These are phyloP conservation scores for Marisa cornuarietis DNA, from an alignment of 1,140 invertebrate genomes.

Conservation along the genomic window DNA sequence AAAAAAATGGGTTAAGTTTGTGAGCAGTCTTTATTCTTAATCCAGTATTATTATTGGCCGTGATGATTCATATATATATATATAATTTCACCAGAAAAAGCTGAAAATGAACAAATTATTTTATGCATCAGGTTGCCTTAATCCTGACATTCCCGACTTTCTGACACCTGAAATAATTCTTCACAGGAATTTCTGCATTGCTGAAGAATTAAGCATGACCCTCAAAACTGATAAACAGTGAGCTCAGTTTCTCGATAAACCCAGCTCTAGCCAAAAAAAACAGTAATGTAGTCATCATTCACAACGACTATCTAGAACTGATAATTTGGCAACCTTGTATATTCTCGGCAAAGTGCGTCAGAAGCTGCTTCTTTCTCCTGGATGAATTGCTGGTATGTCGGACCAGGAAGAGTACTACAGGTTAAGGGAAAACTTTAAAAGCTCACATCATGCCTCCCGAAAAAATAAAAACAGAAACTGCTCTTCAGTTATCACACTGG, in stretches of 20 bases:
- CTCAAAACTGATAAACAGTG: no score
- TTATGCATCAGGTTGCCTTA: neutral
- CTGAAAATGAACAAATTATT: neutral
- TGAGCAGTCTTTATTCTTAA: neutral
- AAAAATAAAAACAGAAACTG: neutral
- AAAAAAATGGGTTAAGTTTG: neutral
- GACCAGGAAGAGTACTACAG: conserved; percentile 43
- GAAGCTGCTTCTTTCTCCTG: conserved; percentile 50
- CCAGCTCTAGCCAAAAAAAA: neutral
- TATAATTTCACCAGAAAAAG: neutral
- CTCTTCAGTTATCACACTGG: neutral
- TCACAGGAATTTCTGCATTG: no score
- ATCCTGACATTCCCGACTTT: neutral
- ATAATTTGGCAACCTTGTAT: conserved; percentile 47
- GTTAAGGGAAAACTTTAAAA: conserved; percentile 37
- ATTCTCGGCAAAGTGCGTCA: conserved; percentile 54
- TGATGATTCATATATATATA: neutral
- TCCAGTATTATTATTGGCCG: neutral
- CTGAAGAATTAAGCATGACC: no score
- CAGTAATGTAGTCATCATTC: neutral
- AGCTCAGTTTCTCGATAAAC: no score
- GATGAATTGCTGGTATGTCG: conserved; percentile 58
- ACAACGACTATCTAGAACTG: neutral
- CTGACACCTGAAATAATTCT: neutral
- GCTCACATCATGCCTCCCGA: neutral